Base-by-base conservation (phyloP, 2,113 vertebrate genomes). In the Opisthocomus hoazin region DNA sequence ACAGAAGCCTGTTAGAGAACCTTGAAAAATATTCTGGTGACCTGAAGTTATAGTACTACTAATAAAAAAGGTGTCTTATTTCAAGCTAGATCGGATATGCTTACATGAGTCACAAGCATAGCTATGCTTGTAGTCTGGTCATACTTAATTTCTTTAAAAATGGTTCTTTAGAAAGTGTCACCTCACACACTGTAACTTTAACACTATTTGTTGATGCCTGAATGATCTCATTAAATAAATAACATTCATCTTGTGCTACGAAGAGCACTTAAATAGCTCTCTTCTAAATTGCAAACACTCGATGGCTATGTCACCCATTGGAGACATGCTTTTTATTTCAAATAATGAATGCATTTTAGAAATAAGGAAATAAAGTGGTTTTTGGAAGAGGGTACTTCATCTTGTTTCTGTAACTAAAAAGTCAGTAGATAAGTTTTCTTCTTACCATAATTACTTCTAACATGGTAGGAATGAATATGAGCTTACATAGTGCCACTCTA, bases 221-320 rank as follows among this genome's bases (percentile, higher is more conserved):
- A 93, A 71, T 64, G 39, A 93, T 81, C 79, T 89, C n/a, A 56
- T 34, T 60, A 92, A 95, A 90, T 74, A 94, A 86, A n/a, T 56
- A 93, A 69, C n/a, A 54, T 83, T 53, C 26, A 74, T 64, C 58
- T 92, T 57, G 85, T 18, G 50, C 64, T 75, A 92, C 1, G 1
- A 93, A 86, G 39, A 93, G 39, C 34, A 45, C 79, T 92, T 92
- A 66, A 93, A 74, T 81, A 96, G 26, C 30, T 77, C 46, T 83
- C 37, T 66, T 86, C 78, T 51, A 84, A 90, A 92, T 21, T 70
- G 51, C 60, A 86, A 88, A 90, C 68, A 84, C 39, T 93, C 87
- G 11, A 56, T 51, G 60, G 43, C 37, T 78, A 45, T 27, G n/a
- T 58, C 34, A 89, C 11, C 30, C 51, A 86, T 15, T 36, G 75